Evolutionary conservation across 2,888 invertebrate species (phyloP).

Genomic region (Alloplasta piceator): DNA sequence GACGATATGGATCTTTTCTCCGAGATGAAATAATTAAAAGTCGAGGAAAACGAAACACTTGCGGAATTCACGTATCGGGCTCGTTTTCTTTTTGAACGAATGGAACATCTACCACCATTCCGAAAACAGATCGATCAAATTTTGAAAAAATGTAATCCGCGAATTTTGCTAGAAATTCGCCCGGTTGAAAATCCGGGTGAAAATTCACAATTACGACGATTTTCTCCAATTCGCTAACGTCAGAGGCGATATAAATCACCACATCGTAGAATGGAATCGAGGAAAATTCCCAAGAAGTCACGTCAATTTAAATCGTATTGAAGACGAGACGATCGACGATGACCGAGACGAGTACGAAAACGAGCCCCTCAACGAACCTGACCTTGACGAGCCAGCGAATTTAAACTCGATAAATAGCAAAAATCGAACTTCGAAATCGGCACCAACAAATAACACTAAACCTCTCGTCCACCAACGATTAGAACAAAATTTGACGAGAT

Average conservation of each 20-base stretch:
- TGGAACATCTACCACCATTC: conserved; percentile 34
- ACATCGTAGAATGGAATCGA: neutral
- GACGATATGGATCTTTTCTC: conserved; percentile 32
- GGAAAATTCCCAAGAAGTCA: neutral
- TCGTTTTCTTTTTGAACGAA: conserved; percentile 45
- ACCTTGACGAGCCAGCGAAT: conserved; percentile 7
- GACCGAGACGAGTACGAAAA: neutral
- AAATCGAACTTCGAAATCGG: neutral
- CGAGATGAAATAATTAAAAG: conserved; percentile 31
- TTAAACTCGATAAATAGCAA: conserved; percentile 4
- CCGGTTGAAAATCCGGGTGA: conserved; percentile 34
- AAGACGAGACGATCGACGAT: neutral
- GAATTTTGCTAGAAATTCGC: conserved; percentile 33
- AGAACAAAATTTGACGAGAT: conserved; percentile 42
- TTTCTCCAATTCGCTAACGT: conserved; percentile 37
- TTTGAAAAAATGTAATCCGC: conserved; percentile 45
- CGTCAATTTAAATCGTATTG: neutral
- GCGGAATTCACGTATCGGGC: conserved; percentile 58
- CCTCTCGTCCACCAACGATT: conserved; percentile 39
- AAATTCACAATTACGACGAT: conserved; percentile 27
- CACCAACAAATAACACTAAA: conserved; percentile 26
- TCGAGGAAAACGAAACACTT: conserved; percentile 18
- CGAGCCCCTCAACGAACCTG: neutral
- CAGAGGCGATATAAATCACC: neutral
- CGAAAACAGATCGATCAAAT: conserved; percentile 54